Evolutionary conservation across 2,797 vertebrate genomes (phyloP).

Genomic region (Telmatherina bonti): DNA sequence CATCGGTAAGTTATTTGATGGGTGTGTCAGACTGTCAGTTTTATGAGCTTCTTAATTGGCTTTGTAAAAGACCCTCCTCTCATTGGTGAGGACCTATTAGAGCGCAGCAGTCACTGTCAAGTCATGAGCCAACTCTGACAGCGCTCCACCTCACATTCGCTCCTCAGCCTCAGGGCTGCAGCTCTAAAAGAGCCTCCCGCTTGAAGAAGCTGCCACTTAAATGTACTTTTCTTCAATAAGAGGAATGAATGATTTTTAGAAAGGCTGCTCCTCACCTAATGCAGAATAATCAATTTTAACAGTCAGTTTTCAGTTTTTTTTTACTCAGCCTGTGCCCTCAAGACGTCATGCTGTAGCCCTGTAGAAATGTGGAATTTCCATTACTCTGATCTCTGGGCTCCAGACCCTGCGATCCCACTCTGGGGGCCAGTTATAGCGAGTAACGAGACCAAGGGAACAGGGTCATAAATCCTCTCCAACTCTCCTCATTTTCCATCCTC

Average conservation of each 20-base stretch:
- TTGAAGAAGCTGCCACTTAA: slow-evolving; percentile 5
- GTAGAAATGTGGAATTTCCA: slow-evolving; percentile 80
- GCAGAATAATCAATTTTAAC: slow-evolving; percentile 22
- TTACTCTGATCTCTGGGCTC: slow-evolving; percentile 76
- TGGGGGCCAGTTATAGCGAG: slow-evolving; percentile 83
- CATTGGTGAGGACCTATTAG: slow-evolving; percentile 38
- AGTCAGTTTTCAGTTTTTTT: slow-evolving; percentile 27
- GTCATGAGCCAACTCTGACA: slow-evolving; percentile 22
- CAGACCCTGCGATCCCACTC: slow-evolving; percentile 75
- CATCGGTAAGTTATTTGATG: slow-evolving; percentile 37
- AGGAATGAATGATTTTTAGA: slow-evolving; percentile 26
- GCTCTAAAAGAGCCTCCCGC: neutral
- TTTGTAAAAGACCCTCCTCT: slow-evolving; percentile 60
- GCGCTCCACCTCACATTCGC: slow-evolving; percentile 26
- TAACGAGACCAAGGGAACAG: slow-evolving; percentile 81
- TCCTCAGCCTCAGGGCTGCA: slow-evolving; percentile 34
- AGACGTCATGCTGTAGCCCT: slow-evolving; percentile 57
- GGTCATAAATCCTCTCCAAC: slow-evolving; percentile 80
- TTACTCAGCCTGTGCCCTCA: slow-evolving; percentile 43
- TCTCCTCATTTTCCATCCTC: slow-evolving; percentile 63
- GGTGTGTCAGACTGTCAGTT: slow-evolving; percentile 65
- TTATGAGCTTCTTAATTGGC: slow-evolving; percentile 66
- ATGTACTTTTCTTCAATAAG: slow-evolving; percentile 4
- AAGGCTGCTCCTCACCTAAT: slow-evolving; percentile 26
- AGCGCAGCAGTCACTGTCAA: slow-evolving; percentile 25